Evolutionary conservation across 2,113 vertebrate species (phyloP), one percentile per base, ranked within the genome.

Genomic region (Azemiops feae): DNA sequence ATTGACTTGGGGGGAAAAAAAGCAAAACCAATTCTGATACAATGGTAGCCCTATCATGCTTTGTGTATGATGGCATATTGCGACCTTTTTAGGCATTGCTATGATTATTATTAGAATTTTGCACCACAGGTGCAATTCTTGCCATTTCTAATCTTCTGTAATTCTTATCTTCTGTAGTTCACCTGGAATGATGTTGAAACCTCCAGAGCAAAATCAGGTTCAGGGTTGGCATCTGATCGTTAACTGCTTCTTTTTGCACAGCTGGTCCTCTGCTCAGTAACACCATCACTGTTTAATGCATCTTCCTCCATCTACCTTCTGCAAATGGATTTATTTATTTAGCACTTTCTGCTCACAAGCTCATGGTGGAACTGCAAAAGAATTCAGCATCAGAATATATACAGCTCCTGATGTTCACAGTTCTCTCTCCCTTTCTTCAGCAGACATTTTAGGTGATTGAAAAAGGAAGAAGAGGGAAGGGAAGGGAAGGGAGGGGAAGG

Each of bases 311-410:
- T 58, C 89, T 93, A 90, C 91, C 93, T 95, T 95, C 94, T 95
- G 93, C 85, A 95, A 89, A 96, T 96, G 95, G 96, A 96, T 95
- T 96, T 95, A 97, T 96, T 97, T 96, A 96, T 97, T 97, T 96
- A 96, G 94, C 92, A 20, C 52, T n/a, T 87, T 50, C 5, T 60
- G 94, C 91, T 96, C 91, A 91, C 45, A 1, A 92, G 91, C 93
- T 96, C 2, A 5, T 96, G 96, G 96, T 95, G 96, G 93, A 92
- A 89, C 0, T 0, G 14, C 95, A 96, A 97, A 96, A 93, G 94
- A 95, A 96, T 96, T 97, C 94, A 92, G 92, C 92, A 93, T 91
- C 2, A 90, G 4, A 94, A 93, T 11, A 85, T 0, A 52, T 87
- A 11, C 92, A 91, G 18, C 92, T 89, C 95, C 97, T 96, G 96